Evolutionary conservation across 2,113 vertebrate species (phyloP), one percentile per base, ranked within the genome.

Genomic region (Orycteropus afer): DNA sequence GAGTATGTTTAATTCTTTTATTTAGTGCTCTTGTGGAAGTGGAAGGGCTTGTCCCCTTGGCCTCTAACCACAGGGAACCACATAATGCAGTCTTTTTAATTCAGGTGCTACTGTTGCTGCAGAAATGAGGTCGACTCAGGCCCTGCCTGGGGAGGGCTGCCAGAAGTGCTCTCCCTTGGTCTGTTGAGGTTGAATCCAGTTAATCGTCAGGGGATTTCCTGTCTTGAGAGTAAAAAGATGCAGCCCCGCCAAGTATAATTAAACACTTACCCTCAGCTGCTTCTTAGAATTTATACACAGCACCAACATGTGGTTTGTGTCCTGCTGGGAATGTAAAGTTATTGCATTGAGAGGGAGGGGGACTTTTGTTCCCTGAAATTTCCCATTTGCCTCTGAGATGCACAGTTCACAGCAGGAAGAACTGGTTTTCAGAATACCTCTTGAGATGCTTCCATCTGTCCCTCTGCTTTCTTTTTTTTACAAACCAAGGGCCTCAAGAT

Each of bases 251-350:
- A 90, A 71, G 12, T 40, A 32, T 87, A 96, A 93, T 96, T 89
- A 92, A 78, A 7, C 0, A 63, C 96, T 97, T 32, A 6, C 8
- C 91, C 96, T 95, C 49, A 89, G 84, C 96, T 55, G 14, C 57
- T 37, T 85, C 12, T 10, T 7, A 34, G 63, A 87, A 84, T 90
- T 91, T 91, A 11, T 69, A 15, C 63, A 40, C 88, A 86, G 77
- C 73, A 94, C 93, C 83, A 79, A 76, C 88, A 71, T 76, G 89
- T 47, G 71, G 69, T 84, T 69, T 92, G 7, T 45, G 95, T 97
- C 59, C 61, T 95, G 57, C 59, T 87, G 63, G 42, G 90, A 95
- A 84, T 82, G 27, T 77, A 79, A 89, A 42, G 83, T 90, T 89
- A 91, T 84, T 82, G 0, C 37, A 76, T 0, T 37, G 76, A 74